These are phyloP conservation scores for Melipona quadrifasciata DNA, from an alignment of 1,140 invertebrate species.

Conservation along the genomic window DNA sequence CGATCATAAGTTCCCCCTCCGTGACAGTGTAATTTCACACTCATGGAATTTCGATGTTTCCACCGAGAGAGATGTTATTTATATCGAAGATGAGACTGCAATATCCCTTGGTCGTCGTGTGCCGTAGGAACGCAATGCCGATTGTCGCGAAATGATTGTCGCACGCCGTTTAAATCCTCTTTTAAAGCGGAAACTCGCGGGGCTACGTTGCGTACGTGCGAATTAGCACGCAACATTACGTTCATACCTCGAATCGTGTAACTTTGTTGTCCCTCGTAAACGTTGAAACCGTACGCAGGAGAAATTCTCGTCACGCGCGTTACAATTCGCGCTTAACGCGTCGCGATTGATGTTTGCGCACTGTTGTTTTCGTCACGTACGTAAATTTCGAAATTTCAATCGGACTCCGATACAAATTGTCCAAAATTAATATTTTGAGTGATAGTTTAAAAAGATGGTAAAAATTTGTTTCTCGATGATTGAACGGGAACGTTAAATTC, in stretches of 20 bases:
- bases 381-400: neutral
- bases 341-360: neutral
- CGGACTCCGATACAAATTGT: neutral
- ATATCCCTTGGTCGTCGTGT: neutral
- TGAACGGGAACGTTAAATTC: too few relatives aligned
- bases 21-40: conserved; percentile 20
- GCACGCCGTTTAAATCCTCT: conserved; percentile 2
- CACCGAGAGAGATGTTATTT: neutral
- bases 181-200: conserved; percentile 3
- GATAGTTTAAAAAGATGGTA: too few relatives aligned
- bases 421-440: too few relatives aligned
- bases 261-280: neutral
- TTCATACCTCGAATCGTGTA: neutral
- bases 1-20: neutral
- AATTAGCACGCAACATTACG: neutral
- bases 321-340: neutral
- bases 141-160: neutral
- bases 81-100: conserved; percentile 19
- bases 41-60: conserved; percentile 17
- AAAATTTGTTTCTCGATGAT: too few relatives aligned
- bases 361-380: neutral
- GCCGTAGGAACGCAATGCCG: neutral
- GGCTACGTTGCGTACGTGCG: neutral
- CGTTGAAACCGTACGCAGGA: neutral
- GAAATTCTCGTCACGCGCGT: neutral